Evolutionary conservation across 2,797 vertebrate species (phyloP).

Genomic region (Argya squamiceps): DNA sequence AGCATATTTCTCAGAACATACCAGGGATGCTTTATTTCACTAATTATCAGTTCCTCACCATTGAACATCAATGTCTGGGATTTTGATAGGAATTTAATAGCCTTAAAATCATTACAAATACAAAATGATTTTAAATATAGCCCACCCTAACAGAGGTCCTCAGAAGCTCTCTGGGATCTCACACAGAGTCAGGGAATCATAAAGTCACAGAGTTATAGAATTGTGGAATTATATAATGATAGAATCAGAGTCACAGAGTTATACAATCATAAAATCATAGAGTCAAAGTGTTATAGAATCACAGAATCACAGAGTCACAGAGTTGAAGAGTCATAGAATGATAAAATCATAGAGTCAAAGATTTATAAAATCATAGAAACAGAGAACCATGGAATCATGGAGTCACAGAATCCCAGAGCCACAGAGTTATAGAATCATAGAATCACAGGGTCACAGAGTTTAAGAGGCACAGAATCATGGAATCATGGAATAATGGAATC

Average conservation of each 20-base stretch:
- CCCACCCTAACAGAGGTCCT: background rate
- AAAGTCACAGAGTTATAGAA: rapidly evolving
- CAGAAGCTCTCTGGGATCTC: background rate
- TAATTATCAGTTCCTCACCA: background rate
- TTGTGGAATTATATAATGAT: rapidly evolving
- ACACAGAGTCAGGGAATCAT: rapidly evolving
- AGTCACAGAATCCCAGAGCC: rapidly evolving
- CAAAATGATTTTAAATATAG: background rate
- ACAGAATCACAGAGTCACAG: rapidly evolving
- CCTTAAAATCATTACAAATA: background rate
- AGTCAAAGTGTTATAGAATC: rapidly evolving
- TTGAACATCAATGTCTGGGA: background rate
- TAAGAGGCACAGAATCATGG: rapidly evolving
- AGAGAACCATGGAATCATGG: rapidly evolving
- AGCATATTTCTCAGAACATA: background rate
- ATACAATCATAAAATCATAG: rapidly evolving
- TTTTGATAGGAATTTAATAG: background rate
- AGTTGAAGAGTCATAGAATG: rapidly evolving
- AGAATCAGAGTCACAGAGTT: rapidly evolving
- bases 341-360: too few relatives aligned
- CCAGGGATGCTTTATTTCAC: background rate
- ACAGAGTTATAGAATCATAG: too few relatives aligned
- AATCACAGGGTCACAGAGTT: too few relatives aligned
- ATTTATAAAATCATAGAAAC: rapidly evolving
- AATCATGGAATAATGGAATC: too few relatives aligned